phyloP scores from a whole-genome alignment of 2,888 invertebrate species.

The Labia minor region DNA sequence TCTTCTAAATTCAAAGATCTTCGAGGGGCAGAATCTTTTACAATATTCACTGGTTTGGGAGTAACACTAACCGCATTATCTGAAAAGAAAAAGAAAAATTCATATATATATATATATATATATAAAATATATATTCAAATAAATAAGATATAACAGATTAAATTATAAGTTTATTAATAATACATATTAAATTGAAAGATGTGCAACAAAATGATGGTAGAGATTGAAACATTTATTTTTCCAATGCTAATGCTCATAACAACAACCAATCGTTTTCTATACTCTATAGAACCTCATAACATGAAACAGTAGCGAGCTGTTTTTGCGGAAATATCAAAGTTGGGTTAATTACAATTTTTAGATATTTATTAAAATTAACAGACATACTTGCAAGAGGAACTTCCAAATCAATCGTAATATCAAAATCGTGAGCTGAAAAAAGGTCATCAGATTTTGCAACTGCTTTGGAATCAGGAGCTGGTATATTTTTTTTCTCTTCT shows the following conservation, averaged over 20 bases:
- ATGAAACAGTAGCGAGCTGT: too few species aligned
- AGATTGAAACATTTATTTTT: too few species aligned
- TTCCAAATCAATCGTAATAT: slow-evolving; percentile 86
- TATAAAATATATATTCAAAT: too few species aligned
- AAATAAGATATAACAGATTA: slow-evolving; percentile 18
- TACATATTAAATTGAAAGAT: not conserved
- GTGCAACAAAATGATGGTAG: too few species aligned
- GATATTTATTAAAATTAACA: too few species aligned
- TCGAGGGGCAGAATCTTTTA: slow-evolving; percentile 70
- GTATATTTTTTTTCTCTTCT: slow-evolving; percentile 21
- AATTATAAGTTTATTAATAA: not conserved
- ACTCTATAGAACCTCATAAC: too few species aligned
- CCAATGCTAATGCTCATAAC: too few species aligned
- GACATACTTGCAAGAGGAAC: slow-evolving; percentile 66
- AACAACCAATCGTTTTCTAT: too few species aligned
- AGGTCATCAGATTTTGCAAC: slow-evolving; percentile 37
- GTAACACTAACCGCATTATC: slow-evolving; percentile 58
- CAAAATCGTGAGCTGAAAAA: slow-evolving; percentile 74
- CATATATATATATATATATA: not conserved
- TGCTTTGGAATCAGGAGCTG: slow-evolving; percentile 26
- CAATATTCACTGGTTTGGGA: slow-evolving; percentile 60
- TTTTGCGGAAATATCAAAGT: too few species aligned
- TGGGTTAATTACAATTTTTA: too few species aligned
- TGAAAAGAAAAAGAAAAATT: slow-evolving; percentile 37
- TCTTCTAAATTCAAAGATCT: slow-evolving; percentile 81